Conservation (phyloP, 2,888 invertebrate genomes). For the Leptinotarsa rubiginosa region DNA sequence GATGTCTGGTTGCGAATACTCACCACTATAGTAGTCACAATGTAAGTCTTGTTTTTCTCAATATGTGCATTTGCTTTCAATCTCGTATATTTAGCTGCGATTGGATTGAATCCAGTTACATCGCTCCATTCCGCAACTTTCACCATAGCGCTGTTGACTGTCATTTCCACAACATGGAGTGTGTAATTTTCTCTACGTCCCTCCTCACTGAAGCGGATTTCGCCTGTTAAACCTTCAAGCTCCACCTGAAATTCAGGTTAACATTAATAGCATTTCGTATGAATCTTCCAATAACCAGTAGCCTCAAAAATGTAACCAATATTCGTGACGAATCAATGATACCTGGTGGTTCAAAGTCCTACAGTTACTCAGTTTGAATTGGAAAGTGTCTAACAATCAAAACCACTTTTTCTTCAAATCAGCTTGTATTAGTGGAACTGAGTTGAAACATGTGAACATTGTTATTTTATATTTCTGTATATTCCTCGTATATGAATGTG, state of each 20-base stretch:
- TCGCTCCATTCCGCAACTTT: constrained; percentile 93
- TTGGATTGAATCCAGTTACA: constrained; percentile 78
- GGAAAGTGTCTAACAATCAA: too few species aligned
- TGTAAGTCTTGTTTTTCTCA: constrained; percentile 86
- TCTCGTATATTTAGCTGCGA: constrained; percentile 81
- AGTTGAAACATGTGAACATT: too few species aligned
- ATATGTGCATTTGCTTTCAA: constrained; percentile 78
- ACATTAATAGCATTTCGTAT: background rate
- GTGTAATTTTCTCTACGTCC: constrained; percentile 91
- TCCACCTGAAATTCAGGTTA: constrained; percentile 77
- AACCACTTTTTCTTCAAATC: too few species aligned
- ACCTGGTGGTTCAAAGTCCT: too few species aligned
- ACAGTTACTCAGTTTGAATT: too few species aligned
- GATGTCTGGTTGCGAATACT: constrained; percentile 55
- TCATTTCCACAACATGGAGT: constrained; percentile 92
- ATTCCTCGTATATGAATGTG: too few species aligned
- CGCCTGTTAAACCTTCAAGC: constrained; percentile 90
- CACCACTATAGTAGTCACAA: constrained; percentile 86
- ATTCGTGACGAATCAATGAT: too few species aligned
- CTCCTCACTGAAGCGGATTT: constrained; percentile 91
- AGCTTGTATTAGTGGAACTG: too few species aligned
- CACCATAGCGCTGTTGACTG: constrained; percentile 91
- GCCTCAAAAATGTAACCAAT: too few species aligned
- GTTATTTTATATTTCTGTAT: too few species aligned
- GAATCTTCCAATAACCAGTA: background rate